phyloP scores from a whole-genome alignment of 2,113 vertebrate species.

The Neofelis nebulosa region DNA sequence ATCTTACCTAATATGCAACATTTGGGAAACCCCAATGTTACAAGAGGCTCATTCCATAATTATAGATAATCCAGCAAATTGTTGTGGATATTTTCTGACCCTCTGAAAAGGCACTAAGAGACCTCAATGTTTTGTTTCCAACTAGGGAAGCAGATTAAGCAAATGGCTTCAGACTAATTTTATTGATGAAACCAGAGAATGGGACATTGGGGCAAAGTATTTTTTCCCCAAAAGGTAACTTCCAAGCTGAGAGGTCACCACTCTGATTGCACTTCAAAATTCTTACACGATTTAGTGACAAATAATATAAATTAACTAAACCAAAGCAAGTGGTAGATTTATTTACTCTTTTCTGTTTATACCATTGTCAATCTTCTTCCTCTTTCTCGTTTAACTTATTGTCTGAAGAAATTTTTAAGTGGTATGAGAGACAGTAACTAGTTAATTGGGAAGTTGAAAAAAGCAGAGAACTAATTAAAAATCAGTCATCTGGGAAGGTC shows the following conservation, averaged over 20 bases:
- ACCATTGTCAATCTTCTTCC: background rate
- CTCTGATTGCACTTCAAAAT: background rate
- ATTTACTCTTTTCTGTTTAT: background rate
- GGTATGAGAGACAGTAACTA: background rate
- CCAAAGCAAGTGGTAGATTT: background rate
- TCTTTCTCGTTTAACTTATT: background rate
- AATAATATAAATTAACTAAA: background rate
- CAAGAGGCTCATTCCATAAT: background rate
- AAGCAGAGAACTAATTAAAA: background rate
- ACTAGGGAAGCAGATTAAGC: background rate
- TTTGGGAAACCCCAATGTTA: background rate
- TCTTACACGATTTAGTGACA: background rate
- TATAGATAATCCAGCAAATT: background rate
- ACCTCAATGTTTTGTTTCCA: background rate
- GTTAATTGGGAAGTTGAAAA: conserved; percentile 8
- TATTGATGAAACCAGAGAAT: background rate
- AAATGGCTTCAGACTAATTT: background rate
- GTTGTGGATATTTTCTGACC: background rate
- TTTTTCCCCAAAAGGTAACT: background rate
- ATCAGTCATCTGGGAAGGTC: conserved; percentile 11
- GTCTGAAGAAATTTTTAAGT: background rate
- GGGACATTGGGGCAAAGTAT: background rate
- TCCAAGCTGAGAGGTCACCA: background rate
- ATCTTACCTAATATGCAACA: background rate
- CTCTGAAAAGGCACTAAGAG: background rate